Percentiles rank a stretch among this genome's conserved stretches.
Evolutionary conservation across 64 coral and sea anemone genomes (phyloP).

Genomic region (Montipora sp.): DNA sequence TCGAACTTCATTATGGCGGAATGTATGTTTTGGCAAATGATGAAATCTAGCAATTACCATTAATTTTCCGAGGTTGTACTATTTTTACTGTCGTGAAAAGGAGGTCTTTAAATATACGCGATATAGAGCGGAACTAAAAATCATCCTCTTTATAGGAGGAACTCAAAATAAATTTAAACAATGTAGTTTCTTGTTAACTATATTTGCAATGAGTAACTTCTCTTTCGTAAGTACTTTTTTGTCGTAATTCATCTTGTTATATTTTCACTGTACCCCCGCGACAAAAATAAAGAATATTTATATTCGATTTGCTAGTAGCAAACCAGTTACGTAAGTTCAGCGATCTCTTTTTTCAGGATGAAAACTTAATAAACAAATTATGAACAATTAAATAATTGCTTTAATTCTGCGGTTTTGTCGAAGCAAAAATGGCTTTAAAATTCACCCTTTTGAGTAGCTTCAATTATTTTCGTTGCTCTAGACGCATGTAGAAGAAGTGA

Average conservation of each 20-base stretch:
- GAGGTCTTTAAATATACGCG: background rate
- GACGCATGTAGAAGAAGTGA: background rate
- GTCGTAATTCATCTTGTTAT: background rate
- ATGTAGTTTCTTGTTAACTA: background rate
- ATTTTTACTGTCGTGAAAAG: background rate
- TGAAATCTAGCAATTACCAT: background rate
- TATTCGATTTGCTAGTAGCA: background rate
- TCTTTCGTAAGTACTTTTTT: conserved; percentile 30
- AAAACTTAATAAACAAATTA: conserved; percentile 12
- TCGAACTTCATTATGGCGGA: background rate
- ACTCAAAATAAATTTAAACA: background rate
- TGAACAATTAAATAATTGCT: background rate
- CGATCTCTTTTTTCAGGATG: background rate
- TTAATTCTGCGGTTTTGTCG: background rate
- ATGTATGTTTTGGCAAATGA: background rate
- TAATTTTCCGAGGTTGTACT: background rate
- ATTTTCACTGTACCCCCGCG: conserved; percentile 17
- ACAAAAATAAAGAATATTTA: conserved; percentile 28
- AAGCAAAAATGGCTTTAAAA: background rate
- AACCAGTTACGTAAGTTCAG: background rate
- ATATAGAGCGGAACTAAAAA: background rate
- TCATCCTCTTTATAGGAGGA: background rate
- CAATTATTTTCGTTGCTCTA: background rate
- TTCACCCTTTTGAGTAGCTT: background rate
- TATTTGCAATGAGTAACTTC: background rate